Evolutionary conservation across 1,140 invertebrate species (phyloP).

Genomic region (Geopemphigus sp.): DNA sequence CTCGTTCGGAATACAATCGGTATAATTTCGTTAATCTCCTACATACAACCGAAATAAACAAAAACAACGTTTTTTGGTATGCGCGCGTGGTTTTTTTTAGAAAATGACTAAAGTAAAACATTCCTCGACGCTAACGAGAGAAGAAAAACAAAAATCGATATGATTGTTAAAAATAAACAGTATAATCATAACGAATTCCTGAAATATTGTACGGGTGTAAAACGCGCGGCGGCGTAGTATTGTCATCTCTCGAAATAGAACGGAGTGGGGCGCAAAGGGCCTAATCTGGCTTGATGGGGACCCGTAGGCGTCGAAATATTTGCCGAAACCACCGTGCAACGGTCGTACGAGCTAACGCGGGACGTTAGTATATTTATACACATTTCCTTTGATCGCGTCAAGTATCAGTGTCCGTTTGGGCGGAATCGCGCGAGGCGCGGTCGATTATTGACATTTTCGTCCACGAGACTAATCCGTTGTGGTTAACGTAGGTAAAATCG

Average conservation of each 20-base stretch:
- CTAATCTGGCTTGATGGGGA: conserved; percentile 15
- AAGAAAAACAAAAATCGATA: conserved; percentile 24
- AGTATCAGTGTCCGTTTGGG: conserved; percentile 6
- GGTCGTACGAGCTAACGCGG: conserved; percentile 13
- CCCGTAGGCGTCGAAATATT: conserved; percentile 40
- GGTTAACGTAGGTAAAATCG: no score
- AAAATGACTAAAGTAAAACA: neutral
- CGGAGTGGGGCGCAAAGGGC: conserved; percentile 47
- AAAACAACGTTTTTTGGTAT: neutral
- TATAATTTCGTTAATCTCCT: no score
- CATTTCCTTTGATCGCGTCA: neutral
- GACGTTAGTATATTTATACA: conserved; percentile 41
- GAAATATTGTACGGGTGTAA: conserved; percentile 28
- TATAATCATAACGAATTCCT: conserved; percentile 47
- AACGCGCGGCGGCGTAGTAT: neutral
- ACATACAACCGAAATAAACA: no score
- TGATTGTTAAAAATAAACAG: conserved; percentile 37
- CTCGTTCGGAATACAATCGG: no score
- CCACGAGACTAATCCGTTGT: no score
- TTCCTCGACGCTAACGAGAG: neutral
- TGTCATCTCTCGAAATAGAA: conserved; percentile 49
- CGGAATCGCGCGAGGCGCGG: no score
- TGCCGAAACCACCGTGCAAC: conserved; percentile 15
- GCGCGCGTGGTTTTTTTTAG: neutral
- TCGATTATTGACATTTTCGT: no score